A percentile compares a stretch with the other conserved stretches of the same genome.
Evolutionary conservation across 2,797 vertebrate species (phyloP).

Genomic region (Trachops cirrhosus): DNA sequence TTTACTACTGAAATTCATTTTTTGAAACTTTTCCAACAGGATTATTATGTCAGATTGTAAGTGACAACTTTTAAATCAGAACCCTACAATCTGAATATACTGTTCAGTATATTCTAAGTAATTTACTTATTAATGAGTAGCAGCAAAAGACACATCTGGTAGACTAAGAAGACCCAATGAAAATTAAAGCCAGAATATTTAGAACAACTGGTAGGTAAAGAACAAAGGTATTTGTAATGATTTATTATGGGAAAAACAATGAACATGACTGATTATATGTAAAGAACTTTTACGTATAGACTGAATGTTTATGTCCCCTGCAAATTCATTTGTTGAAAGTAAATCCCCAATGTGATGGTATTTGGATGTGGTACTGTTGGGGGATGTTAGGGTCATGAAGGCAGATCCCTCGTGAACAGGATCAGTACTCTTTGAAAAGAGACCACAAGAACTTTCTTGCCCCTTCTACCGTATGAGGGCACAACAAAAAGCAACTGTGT

Average conservation of each 20-base stretch:
- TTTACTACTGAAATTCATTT: slow-evolving; percentile 30
- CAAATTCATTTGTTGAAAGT: not conserved
- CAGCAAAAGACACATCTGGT: slow-evolving; percentile 1
- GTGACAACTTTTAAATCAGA: slow-evolving; percentile 52
- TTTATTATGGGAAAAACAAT: not conserved
- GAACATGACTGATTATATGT: not conserved
- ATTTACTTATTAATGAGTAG: slow-evolving; percentile 25
- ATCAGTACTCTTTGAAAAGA: not conserved
- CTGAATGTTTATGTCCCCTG: not conserved
- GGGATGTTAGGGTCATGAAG: not conserved
- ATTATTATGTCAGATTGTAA: slow-evolving; percentile 43
- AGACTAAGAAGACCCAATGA: not conserved
- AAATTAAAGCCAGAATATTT: not conserved
- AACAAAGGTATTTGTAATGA: not conserved
- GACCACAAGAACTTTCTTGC: not conserved
- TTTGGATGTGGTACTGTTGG: not conserved
- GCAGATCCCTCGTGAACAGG: not conserved
- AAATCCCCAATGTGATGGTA: not conserved
- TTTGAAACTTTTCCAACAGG: slow-evolving; percentile 56
- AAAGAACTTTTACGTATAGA: slow-evolving; percentile 12
- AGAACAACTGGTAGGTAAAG: slow-evolving; percentile 23
- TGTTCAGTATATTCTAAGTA: slow-evolving; percentile 14
- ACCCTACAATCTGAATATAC: slow-evolving; percentile 14
- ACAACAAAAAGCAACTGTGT: not conserved
- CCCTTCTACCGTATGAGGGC: not conserved